A percentile compares a stretch with the other conserved stretches of the same genome.
phyloP scores from a whole-genome alignment of 2,888 invertebrate species.

The Agrochola circellaris region DNA sequence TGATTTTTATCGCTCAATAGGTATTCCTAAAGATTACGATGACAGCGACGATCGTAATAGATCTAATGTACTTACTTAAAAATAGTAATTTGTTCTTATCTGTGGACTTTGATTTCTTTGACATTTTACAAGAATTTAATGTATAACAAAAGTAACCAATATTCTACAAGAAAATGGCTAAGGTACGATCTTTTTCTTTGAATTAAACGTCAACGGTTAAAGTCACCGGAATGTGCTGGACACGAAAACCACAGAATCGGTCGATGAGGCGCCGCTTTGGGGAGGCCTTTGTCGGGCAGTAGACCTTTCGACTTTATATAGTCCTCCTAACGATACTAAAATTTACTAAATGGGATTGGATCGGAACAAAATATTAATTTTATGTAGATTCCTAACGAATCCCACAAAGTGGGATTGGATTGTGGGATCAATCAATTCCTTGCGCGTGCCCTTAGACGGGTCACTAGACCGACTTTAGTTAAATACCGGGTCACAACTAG shows the following conservation, averaged over 20 bases:
- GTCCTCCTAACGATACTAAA: no score
- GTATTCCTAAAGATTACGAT: neutral
- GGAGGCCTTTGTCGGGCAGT: neutral
- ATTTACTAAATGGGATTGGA: no score
- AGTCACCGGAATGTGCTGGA: no score
- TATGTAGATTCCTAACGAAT: no score
- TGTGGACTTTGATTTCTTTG: slow-evolving; percentile 31
- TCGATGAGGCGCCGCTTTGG: neutral
- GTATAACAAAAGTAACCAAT: neutral
- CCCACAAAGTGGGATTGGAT: no score
- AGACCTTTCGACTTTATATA: neutral
- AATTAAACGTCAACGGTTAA: neutral
- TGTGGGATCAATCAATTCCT: no score
- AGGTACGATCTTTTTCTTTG: slow-evolving; percentile 13
- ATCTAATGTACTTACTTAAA: neutral
- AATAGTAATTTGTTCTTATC: slow-evolving; percentile 12
- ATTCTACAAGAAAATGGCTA: slow-evolving; percentile 23
- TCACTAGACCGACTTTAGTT: no score
- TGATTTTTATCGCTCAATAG: neutral
- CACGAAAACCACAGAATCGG: neutral
- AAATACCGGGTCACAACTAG: no score
- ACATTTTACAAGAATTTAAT: slow-evolving; percentile 20
- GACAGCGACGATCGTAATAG: neutral
- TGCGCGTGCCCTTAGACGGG: no score
- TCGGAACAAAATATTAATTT: no score